Percentiles rank a stretch among this genome's conserved stretches.
phyloP scores from a whole-genome alignment of 2,113 vertebrate genomes.

The Excalfactoria chinensis region DNA sequence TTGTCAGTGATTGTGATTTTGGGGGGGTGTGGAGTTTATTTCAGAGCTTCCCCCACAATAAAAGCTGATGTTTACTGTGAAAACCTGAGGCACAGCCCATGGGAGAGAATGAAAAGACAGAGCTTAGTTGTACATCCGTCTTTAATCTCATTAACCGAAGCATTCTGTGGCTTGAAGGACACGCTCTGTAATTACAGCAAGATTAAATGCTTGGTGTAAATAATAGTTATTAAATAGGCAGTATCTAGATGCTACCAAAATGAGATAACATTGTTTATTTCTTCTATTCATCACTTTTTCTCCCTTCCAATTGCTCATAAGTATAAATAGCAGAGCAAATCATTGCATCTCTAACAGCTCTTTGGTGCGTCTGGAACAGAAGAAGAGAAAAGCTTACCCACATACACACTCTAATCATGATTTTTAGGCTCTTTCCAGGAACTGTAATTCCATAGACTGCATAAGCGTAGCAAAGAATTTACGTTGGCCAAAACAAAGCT shows the following conservation, averaged over 20 bases:
- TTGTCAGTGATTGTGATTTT: background rate
- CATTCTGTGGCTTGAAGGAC: background rate
- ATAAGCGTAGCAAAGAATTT: background rate
- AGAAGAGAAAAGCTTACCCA: background rate
- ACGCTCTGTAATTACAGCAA: slow-evolving; percentile 30
- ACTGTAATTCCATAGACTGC: background rate
- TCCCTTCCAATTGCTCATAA: background rate
- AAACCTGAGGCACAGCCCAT: background rate
- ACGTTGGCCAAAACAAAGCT: slow-evolving; percentile 25
- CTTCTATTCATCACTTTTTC: background rate
- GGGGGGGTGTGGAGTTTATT: background rate
- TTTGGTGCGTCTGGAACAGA: background rate
- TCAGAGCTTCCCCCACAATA: background rate
- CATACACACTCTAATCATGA: background rate
- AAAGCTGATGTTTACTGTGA: background rate
- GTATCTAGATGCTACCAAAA: background rate
- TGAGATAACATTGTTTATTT: background rate
- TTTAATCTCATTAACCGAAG: slow-evolving; percentile 29
- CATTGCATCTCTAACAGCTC: background rate
- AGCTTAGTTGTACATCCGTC: slow-evolving; percentile 21
- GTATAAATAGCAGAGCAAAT: background rate
- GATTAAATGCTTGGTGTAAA: slow-evolving; percentile 52
- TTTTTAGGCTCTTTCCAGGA: slow-evolving; percentile 23
- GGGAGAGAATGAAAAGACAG: background rate
- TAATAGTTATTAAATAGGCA: slow-evolving; percentile 61